Evolutionary conservation across 2,888 invertebrate genomes (phyloP).

Genomic region (Muschampia plurimacula): DNA sequence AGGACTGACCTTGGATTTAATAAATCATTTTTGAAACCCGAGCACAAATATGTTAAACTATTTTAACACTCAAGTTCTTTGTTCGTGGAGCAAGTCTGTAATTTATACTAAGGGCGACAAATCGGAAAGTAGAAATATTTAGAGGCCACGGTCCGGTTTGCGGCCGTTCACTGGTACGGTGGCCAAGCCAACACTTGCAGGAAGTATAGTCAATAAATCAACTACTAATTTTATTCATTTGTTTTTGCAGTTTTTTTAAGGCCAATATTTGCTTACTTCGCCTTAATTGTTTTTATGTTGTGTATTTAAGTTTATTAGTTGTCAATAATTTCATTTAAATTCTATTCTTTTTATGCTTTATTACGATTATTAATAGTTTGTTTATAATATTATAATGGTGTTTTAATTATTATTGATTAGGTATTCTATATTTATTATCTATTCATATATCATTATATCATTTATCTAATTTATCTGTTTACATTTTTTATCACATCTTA

Average conservation of each 20-base stretch:
- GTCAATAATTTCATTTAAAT: not conserved
- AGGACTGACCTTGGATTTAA: not conserved
- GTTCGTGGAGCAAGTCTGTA: conserved; percentile 53
- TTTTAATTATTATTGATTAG: too few relatives aligned
- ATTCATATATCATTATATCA: too few relatives aligned
- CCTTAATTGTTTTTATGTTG: not conserved
- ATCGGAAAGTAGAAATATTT: conserved; percentile 65
- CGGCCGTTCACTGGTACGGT: conserved; percentile 51
- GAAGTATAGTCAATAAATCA: conserved; percentile 27
- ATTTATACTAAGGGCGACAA: conserved; percentile 64
- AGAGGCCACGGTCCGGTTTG: conserved; percentile 70
- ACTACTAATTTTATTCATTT: conserved; percentile 4
- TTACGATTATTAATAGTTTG: too few relatives aligned
- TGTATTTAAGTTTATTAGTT: not conserved
- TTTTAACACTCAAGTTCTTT: conserved; percentile 46
- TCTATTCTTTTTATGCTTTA: too few relatives aligned
- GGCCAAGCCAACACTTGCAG: conserved; percentile 39
- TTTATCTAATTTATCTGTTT: too few relatives aligned
- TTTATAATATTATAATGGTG: too few relatives aligned
- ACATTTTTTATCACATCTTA: too few relatives aligned
- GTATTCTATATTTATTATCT: too few relatives aligned
- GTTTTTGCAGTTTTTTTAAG: not conserved
- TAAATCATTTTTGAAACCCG: not conserved
- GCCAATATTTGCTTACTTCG: not conserved
- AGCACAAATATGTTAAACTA: conserved; percentile 14